Evolutionary conservation across 2,888 invertebrate species (phyloP).

Genomic region (Agrochola macilenta): DNA sequence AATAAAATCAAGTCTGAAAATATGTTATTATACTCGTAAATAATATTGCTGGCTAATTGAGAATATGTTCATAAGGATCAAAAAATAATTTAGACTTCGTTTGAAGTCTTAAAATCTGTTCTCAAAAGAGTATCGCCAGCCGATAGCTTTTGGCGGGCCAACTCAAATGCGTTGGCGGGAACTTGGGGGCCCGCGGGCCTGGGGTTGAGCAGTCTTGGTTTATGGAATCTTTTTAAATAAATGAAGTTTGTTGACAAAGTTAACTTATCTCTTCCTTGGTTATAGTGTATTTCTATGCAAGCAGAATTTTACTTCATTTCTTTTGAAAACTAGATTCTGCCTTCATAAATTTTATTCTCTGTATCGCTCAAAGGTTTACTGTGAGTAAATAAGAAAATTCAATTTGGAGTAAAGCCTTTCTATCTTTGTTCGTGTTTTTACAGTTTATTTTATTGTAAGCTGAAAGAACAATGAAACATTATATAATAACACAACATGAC

Average conservation of each 20-base stretch:
- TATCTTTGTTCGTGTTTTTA: constrained; percentile 3
- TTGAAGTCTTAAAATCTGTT: too few relatives aligned
- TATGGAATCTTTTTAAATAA: neutral
- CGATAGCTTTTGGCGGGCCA: too few relatives aligned
- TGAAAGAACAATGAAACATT: neutral
- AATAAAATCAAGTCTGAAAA: too few relatives aligned
- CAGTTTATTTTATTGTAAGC: constrained; percentile 13
- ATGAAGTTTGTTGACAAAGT: neutral
- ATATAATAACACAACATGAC: neutral
- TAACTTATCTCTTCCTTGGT: neutral
- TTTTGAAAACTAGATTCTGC: constrained; percentile 8
- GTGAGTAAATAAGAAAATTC: constrained; percentile 17
- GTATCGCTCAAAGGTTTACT: constrained; percentile 17
- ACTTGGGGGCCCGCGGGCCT: too few relatives aligned
- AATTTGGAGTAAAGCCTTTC: constrained; percentile 13
- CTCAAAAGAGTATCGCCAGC: too few relatives aligned
- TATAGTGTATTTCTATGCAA: neutral
- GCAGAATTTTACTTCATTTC: neutral
- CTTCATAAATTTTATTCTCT: constrained; percentile 15
- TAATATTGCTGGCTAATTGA: too few relatives aligned
- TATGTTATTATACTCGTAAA: too few relatives aligned
- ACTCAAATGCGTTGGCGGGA: too few relatives aligned
- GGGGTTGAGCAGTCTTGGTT: neutral
- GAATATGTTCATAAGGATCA: too few relatives aligned
- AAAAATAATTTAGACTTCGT: too few relatives aligned